Evolutionary conservation across 2,888 invertebrate genomes (phyloP).

Genomic region (Masnerella sp.): DNA sequence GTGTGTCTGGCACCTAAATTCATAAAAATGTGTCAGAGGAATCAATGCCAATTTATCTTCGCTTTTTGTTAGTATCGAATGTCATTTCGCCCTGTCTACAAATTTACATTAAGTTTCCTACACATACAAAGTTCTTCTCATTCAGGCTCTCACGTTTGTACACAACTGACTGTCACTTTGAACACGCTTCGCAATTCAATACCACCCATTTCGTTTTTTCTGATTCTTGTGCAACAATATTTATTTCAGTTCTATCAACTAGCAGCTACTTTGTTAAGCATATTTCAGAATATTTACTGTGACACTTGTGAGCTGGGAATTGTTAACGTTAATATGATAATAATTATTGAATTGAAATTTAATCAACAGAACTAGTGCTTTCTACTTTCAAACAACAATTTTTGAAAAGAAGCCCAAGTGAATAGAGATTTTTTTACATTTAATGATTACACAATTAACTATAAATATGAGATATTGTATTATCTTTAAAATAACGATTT

Average conservation of each 20-base stretch:
- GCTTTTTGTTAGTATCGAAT: conserved; percentile 65
- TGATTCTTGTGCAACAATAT: conserved; percentile 8
- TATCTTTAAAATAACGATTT: no score
- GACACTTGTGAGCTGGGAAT: no score
- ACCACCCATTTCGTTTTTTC: conserved; percentile 42
- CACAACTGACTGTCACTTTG: conserved; percentile 27
- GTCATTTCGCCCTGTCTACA: conserved; percentile 51
- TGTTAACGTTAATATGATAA: no score
- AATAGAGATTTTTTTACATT: no score
- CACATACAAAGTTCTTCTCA: conserved; percentile 15
- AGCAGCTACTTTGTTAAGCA: conserved; percentile 14
- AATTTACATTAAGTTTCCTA: conserved; percentile 27
- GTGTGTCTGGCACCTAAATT: conserved; percentile 77
- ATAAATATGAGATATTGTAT: no score
- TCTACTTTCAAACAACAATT: no score
- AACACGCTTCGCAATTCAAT: conserved; percentile 36
- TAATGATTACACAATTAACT: no score
- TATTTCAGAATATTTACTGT: no score
- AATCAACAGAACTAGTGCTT: conserved; percentile 26
- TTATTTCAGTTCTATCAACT: conserved; percentile 26
- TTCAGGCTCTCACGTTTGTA: conserved; percentile 35
- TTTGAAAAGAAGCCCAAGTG: no score
- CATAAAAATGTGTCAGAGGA: conserved; percentile 77
- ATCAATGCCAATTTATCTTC: conserved; percentile 72
- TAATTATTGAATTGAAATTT: no score